A percentile compares a stretch with the other conserved stretches of the same genome.
These are phyloP conservation scores for Drosophila teissieri DNA, from an alignment of 1,140 invertebrate species.

Conservation along the genomic window DNA sequence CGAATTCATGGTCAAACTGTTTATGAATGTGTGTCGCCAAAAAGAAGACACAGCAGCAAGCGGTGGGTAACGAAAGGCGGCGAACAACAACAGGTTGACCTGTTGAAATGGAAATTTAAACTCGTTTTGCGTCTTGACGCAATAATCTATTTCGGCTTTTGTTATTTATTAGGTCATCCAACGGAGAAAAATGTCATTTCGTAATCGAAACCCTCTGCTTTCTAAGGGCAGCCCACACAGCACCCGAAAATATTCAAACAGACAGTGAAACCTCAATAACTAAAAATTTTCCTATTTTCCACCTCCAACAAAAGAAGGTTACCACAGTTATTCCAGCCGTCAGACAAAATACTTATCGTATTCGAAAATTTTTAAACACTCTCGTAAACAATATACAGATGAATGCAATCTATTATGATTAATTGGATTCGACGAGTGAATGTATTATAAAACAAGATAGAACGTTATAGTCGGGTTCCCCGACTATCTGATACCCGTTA, in stretches of 20 bases:
- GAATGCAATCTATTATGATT: background rate
- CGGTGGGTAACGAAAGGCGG: constrained; percentile 1
- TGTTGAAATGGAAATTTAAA: constrained; percentile 77
- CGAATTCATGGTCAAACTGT: constrained; percentile 78
- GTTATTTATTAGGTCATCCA: constrained; percentile 63
- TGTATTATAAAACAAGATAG: too few relatives aligned
- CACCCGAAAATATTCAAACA: constrained; percentile 57
- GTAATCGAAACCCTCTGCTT: constrained; percentile 49
- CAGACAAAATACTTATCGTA: too few relatives aligned
- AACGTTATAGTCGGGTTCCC: too few relatives aligned
- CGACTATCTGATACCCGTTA: too few relatives aligned
- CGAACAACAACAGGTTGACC: constrained; percentile 69
- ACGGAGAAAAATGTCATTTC: constrained; percentile 68
- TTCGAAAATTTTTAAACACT: too few relatives aligned
- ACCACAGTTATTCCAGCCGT: background rate
- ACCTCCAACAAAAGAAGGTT: background rate
- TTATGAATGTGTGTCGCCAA: constrained; percentile 76
- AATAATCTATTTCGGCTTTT: constrained; percentile 70
- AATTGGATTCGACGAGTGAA: background rate
- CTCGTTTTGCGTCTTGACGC: constrained; percentile 58
- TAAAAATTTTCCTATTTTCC: constrained; percentile 12
- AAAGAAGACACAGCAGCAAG: constrained; percentile 42
- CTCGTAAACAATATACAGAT: too few relatives aligned
- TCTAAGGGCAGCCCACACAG: constrained; percentile 24
- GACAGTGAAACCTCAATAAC: background rate